Evolutionary conservation across 1,140 invertebrate genomes (phyloP).

Genomic region (Heliconius nattereri): DNA sequence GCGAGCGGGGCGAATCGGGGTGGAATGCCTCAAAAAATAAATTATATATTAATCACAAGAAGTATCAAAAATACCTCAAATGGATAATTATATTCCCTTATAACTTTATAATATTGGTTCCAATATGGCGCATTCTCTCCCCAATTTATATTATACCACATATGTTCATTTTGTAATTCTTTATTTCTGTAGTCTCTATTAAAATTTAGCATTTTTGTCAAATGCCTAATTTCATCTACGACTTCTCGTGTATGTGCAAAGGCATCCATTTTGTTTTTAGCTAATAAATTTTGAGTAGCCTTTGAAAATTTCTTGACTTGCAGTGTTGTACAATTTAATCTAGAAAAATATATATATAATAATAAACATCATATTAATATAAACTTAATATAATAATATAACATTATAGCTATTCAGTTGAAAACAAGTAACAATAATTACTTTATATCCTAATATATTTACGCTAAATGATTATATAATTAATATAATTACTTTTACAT

Average conservation of each 20-base stretch:
- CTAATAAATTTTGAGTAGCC: slow-evolving; percentile 64
- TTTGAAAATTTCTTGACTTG: slow-evolving; percentile 71
- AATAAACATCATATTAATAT: neutral
- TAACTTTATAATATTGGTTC: slow-evolving; percentile 73
- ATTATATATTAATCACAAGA: too few species aligned
- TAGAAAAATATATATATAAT: slow-evolving; percentile 45
- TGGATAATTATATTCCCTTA: slow-evolving; percentile 70
- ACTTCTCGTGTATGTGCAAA: slow-evolving; percentile 59
- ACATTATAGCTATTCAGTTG: too few species aligned
- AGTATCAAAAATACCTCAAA: slow-evolving; percentile 56
- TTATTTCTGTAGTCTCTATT: slow-evolving; percentile 45
- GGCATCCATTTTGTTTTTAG: slow-evolving; percentile 61
- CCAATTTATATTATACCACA: slow-evolving; percentile 74
- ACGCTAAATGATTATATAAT: too few species aligned
- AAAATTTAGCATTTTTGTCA: slow-evolving; percentile 64
- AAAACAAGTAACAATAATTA: too few species aligned
- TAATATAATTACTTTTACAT: too few species aligned
- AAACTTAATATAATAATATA: too few species aligned
- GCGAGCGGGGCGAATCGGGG: too few species aligned
- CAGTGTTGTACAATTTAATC: slow-evolving; percentile 66
- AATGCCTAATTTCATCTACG: slow-evolving; percentile 60
- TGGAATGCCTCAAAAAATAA: too few species aligned
- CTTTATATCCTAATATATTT: too few species aligned
- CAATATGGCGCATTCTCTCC: slow-evolving; percentile 73
- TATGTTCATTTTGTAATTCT: slow-evolving; percentile 26